Percentiles rank a stretch among this genome's conserved stretches.
These are phyloP conservation scores for Nomada hirtipes DNA, from an alignment of 2,888 invertebrate species.

Conservation along the genomic window DNA sequence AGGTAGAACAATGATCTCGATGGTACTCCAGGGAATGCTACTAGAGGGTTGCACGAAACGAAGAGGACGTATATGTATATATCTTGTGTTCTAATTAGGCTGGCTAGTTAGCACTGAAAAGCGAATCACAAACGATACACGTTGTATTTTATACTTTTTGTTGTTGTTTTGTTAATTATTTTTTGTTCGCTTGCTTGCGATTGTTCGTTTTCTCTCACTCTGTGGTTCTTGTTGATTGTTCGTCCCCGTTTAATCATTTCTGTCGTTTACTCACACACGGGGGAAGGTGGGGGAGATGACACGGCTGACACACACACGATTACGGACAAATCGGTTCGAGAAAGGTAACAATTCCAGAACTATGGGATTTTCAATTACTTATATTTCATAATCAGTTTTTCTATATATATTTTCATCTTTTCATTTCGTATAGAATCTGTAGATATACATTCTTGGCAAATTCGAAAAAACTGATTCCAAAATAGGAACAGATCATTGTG, in stretches of 20 bases:
- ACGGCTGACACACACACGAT: constrained; percentile 34
- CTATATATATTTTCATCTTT: constrained; percentile 62
- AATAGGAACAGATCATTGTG: constrained; percentile 82
- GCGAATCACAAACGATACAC: constrained; percentile 28
- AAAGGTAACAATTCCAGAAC: constrained; percentile 72
- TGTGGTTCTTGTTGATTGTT: not conserved
- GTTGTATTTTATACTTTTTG: not conserved
- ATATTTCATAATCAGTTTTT: constrained; percentile 72
- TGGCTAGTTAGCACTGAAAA: constrained; percentile 19
- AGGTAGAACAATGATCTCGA: constrained; percentile 6
- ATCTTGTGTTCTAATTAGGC: constrained; percentile 36
- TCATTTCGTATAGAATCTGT: constrained; percentile 70
- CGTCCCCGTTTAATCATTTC: not conserved
- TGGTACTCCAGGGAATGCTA: constrained; percentile 32
- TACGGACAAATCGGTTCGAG: constrained; percentile 37
- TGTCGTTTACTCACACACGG: not conserved
- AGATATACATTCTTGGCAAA: constrained; percentile 79
- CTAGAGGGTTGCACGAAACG: constrained; percentile 31
- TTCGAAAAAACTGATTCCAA: constrained; percentile 81
- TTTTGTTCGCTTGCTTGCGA: not conserved
- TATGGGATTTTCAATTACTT: constrained; percentile 69
- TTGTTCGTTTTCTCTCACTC: not conserved
- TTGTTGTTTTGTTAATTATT: not conserved
- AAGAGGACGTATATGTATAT: constrained; percentile 10
- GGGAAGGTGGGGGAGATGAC: not conserved